phyloP scores from a whole-genome alignment of 2,113 vertebrate species.

The Oplegnathus fasciatus region DNA sequence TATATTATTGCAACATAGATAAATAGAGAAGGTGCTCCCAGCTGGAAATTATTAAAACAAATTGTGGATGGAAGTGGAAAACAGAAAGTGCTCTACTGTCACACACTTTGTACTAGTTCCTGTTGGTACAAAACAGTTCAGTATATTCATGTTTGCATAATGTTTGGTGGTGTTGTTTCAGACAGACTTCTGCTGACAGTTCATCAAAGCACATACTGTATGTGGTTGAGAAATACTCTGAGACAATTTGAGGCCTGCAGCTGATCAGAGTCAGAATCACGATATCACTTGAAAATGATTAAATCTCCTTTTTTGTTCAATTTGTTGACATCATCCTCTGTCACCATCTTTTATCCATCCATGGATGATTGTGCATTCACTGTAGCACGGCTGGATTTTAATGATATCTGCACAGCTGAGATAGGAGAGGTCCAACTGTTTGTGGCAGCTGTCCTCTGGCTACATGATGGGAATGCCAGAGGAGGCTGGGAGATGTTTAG shows the following conservation, averaged over 20 bases:
- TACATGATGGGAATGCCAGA: neutral
- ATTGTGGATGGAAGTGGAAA: neutral
- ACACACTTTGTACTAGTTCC: neutral
- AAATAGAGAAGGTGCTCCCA: neutral
- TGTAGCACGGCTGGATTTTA: slow-evolving; percentile 1
- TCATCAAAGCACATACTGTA: neutral
- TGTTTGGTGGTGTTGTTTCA: neutral
- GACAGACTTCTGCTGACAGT: neutral
- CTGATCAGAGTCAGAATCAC: neutral
- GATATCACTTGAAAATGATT: neutral
- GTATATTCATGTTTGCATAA: neutral
- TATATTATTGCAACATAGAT: neutral
- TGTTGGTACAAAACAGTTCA: neutral
- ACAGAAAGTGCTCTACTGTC: neutral
- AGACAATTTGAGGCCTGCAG: neutral
- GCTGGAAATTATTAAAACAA: neutral
- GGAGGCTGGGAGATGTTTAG: neutral
- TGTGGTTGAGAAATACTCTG: neutral
- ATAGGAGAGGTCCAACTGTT: neutral
- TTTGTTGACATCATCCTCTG: neutral
- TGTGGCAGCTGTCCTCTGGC: neutral
- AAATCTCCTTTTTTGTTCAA: neutral
- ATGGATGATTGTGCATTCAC: neutral
- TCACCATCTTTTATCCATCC: slow-evolving; percentile 20
- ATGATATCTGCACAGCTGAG: neutral